Evolutionary conservation across 2,888 invertebrate genomes (phyloP).

Genomic region (Cantharis rustica): DNA sequence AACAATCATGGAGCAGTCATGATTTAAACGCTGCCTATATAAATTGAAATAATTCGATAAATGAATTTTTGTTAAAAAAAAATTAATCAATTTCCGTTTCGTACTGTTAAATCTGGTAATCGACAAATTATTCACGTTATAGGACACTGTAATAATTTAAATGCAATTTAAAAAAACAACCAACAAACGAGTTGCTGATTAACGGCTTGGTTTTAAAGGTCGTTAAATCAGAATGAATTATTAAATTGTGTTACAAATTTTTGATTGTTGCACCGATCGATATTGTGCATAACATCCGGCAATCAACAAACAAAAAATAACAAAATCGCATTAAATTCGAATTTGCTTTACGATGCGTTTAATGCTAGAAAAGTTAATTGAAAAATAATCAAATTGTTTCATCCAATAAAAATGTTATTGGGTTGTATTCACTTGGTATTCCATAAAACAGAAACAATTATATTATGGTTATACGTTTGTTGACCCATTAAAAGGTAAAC

Average conservation of each 20-base stretch:
- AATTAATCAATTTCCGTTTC: neutral
- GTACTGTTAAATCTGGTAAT: neutral
- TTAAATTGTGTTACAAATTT: conserved; percentile 6
- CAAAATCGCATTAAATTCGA: neutral
- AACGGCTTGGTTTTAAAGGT: neutral
- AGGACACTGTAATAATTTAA: neutral
- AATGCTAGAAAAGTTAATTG: neutral
- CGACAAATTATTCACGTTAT: neutral
- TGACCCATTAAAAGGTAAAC: no score
- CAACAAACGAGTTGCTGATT: neutral
- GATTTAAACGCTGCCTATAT: neutral
- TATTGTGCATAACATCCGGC: conserved; percentile 8
- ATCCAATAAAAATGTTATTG: neutral
- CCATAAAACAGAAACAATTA: neutral
- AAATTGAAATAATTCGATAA: neutral
- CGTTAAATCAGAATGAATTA: neutral
- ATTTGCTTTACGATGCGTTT: neutral
- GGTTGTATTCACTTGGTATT: neutral
- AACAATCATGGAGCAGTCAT: no score
- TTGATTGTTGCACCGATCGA: neutral
- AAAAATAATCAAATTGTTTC: neutral
- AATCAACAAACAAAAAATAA: conserved; percentile 12
- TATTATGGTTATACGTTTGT: no score
- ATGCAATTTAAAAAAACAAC: neutral
- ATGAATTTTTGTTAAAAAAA: neutral